Evolutionary conservation across 2,888 invertebrate species (phyloP).

Genomic region (Heliconius ismenius): DNA sequence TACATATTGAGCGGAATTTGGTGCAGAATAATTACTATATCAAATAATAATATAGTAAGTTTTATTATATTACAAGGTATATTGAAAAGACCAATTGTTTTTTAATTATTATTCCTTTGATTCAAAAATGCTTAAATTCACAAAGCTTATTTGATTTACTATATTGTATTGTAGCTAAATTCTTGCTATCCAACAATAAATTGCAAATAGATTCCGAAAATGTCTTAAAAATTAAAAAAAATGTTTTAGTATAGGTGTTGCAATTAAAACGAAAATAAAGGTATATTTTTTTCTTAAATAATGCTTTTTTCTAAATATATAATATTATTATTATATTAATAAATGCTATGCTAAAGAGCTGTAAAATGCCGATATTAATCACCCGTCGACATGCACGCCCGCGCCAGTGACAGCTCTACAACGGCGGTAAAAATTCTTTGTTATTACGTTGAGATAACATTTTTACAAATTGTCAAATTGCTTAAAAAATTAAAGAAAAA

Average conservation of each 20-base stretch:
- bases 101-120: no score
- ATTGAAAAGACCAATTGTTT: no score
- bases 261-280: no score
- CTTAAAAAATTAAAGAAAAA: neutral
- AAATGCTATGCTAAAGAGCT: neutral
- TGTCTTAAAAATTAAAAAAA: no score
- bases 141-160: no score
- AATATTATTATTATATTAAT: neutral
- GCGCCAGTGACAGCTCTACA: conserved; percentile 50
- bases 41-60: no score
- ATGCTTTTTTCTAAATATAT: neutral
- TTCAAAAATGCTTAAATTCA: no score
- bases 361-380: conserved; percentile 31
- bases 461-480: neutral
- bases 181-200: neutral
- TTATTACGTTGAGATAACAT: conserved; percentile 40
- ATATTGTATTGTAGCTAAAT: neutral
- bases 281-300: neutral
- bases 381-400: conserved; percentile 44
- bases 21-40: no score
- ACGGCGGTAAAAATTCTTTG: conserved; percentile 41
- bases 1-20: no score
- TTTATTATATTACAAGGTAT: no score
- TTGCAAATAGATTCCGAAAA: neutral
- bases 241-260: no score